phyloP scores from a whole-genome alignment of 2,797 vertebrate species.

The Lepilemur ruficaudatus region DNA sequence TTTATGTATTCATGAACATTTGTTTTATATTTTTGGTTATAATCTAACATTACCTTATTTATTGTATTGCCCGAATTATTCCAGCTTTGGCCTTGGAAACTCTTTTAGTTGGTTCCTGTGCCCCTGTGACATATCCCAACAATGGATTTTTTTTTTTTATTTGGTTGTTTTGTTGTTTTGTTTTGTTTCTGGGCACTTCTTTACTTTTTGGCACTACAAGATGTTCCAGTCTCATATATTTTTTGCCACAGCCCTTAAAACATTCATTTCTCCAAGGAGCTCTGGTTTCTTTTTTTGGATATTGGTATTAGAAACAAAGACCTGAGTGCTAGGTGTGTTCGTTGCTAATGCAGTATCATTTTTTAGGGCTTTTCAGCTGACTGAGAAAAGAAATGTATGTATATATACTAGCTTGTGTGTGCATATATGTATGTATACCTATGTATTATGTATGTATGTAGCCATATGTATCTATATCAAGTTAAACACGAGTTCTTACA shows the following conservation, averaged over 20 bases:
- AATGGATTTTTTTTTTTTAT: not conserved
- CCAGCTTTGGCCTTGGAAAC: not conserved
- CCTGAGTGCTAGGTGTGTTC: not conserved
- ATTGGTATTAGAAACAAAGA: not conserved
- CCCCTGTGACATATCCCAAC: not conserved
- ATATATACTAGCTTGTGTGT: not conserved
- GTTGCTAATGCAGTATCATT: not conserved
- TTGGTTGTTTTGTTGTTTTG: not conserved
- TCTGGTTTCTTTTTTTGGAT: not conserved
- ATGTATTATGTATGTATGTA: not conserved
- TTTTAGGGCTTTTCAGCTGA: not conserved
- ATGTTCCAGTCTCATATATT: not conserved
- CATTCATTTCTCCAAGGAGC: not conserved
- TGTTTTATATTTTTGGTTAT: not conserved
- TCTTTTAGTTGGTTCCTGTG: accelerated
- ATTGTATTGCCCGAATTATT: not conserved
- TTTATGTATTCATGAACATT: not conserved
- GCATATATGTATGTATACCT: accelerated
- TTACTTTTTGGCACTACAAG: not conserved
- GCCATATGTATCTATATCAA: not conserved
- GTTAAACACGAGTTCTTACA: not conserved
- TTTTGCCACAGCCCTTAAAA: not conserved
- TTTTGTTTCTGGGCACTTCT: not conserved
- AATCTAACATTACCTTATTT: not conserved
- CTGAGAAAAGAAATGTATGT: not conserved